Percentiles rank a stretch among this genome's conserved stretches.
Evolutionary conservation across 2,113 vertebrate species (phyloP).

Genomic region (Hiodon alosoides): DNA sequence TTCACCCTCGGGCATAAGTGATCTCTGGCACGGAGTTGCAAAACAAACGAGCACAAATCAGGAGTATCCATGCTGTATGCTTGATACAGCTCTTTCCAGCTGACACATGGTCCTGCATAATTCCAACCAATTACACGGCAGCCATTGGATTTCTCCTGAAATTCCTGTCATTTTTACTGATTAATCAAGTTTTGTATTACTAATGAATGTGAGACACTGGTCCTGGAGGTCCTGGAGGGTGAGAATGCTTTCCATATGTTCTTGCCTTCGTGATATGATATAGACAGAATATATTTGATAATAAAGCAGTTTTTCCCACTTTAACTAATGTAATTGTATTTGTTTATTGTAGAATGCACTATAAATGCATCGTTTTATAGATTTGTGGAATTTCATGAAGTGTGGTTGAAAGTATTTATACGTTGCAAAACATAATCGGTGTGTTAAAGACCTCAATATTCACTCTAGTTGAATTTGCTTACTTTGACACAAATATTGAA

Average conservation of each 20-base stretch:
- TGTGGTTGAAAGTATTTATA: too few relatives aligned
- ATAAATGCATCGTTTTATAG: too few relatives aligned
- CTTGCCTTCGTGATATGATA: neutral
- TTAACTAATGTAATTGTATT: too few relatives aligned
- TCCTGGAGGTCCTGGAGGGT: neutral
- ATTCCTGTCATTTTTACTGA: neutral
- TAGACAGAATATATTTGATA: neutral
- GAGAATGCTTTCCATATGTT: neutral
- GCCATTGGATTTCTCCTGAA: neutral
- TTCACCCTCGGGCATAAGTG: too few relatives aligned
- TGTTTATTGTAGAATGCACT: too few relatives aligned
- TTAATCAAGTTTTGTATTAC: neutral
- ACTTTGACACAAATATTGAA: too few relatives aligned
- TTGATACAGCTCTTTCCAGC: neutral
- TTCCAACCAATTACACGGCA: neutral
- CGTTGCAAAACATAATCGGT: too few relatives aligned
- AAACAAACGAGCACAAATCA: neutral
- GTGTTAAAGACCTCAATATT: too few relatives aligned
- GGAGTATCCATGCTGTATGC: neutral
- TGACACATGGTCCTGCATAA: conserved; percentile 1
- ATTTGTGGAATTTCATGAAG: too few relatives aligned
- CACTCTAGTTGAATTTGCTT: too few relatives aligned
- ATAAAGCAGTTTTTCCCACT: too few relatives aligned
- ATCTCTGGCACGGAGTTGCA: too few relatives aligned
- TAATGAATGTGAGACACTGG: neutral